Evolutionary conservation across 35 echinoderm and acorn worm species (phyloP).

Genomic region (Stichopus chloronotus): DNA sequence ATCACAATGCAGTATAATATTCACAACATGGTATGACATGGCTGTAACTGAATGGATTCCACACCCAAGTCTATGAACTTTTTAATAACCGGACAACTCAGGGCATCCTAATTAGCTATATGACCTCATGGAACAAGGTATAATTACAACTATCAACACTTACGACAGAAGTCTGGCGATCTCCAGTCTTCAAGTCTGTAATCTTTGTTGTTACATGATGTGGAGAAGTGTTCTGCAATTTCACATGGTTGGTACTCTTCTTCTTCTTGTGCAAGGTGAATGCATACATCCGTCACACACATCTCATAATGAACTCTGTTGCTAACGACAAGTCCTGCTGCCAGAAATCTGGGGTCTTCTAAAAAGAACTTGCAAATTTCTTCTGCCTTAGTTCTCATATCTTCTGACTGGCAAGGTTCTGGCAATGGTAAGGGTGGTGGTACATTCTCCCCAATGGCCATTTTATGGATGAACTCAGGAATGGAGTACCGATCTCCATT

Average conservation of each 20-base stretch:
- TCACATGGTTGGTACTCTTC: not conserved
- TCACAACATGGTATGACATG: too few species aligned
- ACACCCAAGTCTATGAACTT: too few species aligned
- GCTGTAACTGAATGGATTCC: too few species aligned
- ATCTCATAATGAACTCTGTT: not conserved
- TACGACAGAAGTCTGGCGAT: conserved; percentile 43
- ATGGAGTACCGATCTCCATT: conserved; percentile 6
- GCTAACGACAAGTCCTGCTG: not conserved
- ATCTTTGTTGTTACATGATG: conserved; percentile 24
- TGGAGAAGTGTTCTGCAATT: conserved; percentile 48
- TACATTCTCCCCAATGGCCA: not conserved
- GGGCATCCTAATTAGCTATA: too few species aligned
- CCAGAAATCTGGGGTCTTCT: conserved; percentile 11
- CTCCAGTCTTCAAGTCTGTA: conserved; percentile 5
- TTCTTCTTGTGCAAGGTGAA: not conserved
- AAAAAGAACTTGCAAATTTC: not conserved
- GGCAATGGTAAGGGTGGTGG: not conserved
- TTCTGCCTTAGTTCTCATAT: not conserved
- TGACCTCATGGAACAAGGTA: too few species aligned
- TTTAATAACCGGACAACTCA: too few species aligned
- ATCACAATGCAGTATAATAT: too few species aligned
- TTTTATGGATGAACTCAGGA: conserved; percentile 7
- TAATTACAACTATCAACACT: not conserved
- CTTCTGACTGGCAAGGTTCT: not conserved
- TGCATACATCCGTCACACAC: conserved; percentile 22